Evolutionary conservation across 2,113 vertebrate species (phyloP).

Genomic region (Halichoeres trimaculatus): DNA sequence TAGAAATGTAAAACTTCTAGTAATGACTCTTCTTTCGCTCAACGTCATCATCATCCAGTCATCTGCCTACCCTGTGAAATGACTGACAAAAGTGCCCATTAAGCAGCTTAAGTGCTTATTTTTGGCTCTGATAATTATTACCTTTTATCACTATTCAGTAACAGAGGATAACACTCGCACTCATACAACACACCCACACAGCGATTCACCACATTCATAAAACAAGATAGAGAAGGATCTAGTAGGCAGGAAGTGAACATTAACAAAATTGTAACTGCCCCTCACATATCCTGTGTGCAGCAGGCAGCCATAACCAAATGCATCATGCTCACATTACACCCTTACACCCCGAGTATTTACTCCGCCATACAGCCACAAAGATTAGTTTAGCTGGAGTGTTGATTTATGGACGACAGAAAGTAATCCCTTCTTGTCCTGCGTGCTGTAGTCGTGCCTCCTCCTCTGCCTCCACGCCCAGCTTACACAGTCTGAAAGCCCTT

Average conservation of each 20-base stretch:
- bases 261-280: constrained; percentile 84
- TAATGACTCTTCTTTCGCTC: not conserved
- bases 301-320: constrained; percentile 70
- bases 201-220: constrained; percentile 31
- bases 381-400: constrained; percentile 90
- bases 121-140: constrained; percentile 19
- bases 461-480: constrained; percentile 84
- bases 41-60: not conserved
- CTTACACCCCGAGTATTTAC: constrained; percentile 85
- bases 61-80: not conserved
- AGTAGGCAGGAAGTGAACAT: constrained; percentile 84
- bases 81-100: constrained; percentile 12
- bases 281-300: constrained; percentile 62
- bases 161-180: constrained; percentile 15
- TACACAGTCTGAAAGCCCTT: constrained; percentile 92
- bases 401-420: constrained; percentile 94
- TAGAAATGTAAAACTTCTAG: not conserved
- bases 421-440: constrained; percentile 88
- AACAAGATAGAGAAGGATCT: constrained; percentile 85
- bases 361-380: constrained; percentile 88
- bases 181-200: constrained; percentile 7
- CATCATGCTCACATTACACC: constrained; percentile 76
- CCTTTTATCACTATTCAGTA: not conserved
- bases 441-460: constrained; percentile 85
- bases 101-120: constrained; percentile 1